phyloP scores from a whole-genome alignment of 2,888 invertebrate genomes.

The Philopedon plagiatum region DNA sequence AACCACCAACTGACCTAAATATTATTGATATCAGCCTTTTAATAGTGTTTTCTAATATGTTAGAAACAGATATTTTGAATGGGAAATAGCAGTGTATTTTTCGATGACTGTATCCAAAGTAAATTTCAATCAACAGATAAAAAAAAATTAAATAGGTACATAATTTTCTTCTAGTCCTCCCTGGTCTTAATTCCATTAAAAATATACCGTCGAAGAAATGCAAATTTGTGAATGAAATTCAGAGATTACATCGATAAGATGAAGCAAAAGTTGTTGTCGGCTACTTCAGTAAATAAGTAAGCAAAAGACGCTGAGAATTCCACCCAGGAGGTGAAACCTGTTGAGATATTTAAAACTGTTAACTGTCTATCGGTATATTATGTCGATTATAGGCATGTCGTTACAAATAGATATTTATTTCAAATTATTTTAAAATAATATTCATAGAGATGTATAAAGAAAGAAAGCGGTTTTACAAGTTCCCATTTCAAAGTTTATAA shows the following conservation, averaged over 20 bases:
- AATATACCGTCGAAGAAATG: not conserved
- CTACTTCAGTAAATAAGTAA: conserved; percentile 39
- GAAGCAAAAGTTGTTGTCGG: conserved; percentile 27
- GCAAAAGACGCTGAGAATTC: conserved; percentile 35
- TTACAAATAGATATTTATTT: conserved; percentile 13
- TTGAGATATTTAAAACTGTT: conserved; percentile 45
- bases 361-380: conserved; percentile 35
- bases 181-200: no score
- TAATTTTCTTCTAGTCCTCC: no score
- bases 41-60: no score
- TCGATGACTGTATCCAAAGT: no score
- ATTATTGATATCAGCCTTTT: no score
- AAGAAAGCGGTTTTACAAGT: not conserved
- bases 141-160: no score
- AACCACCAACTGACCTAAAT: no score
- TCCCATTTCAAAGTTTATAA: not conserved
- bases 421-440: conserved; percentile 1
- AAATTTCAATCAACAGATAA: no score
- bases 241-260: conserved; percentile 27
- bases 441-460: not conserved
- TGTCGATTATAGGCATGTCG: conserved; percentile 7
- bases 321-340: conserved; percentile 43
- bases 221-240: conserved; percentile 31
- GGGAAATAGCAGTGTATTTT: no score
- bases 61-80: no score